Evolutionary conservation across 2,797 vertebrate genomes (phyloP), one percentile per base, ranked within the genome.

Genomic region (Acanthurus lineatus): DNA sequence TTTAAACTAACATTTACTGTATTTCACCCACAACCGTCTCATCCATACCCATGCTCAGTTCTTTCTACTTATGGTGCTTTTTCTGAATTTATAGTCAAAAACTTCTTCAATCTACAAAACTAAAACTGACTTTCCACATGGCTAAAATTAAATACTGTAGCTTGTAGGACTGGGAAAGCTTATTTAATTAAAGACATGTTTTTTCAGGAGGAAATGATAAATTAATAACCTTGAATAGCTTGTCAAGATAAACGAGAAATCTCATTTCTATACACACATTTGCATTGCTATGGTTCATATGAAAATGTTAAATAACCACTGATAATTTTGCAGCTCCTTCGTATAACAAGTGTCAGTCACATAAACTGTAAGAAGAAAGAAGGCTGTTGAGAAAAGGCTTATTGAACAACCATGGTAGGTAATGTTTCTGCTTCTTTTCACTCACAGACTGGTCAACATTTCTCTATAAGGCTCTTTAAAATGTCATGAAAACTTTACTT

Each of bases 161-260:
- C 93, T 95, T 95, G 87, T 91, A 82, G 83, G 84, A 91, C 90
- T 92, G 91, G 86, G 16, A 69, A 68, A 88, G 82, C 85, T 78
- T 90, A 85, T 90, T 76, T 45, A 63, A 64, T 80, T 45, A 72
- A 74, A 72, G 19, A 47, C 44, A 62, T 75, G 56, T 70, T 60
- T 35, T 35, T 66, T 65, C 53, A 82, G 69, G 57, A 72, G 3
- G 9, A 63, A 48, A 4, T 35, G 65, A 67, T 62, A 48, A 65
- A 62, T 63, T 40, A 63, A 75, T 57, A 62, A 79, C 56, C 61
- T 84, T 61, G 73, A 89, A 84, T 77, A 85, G 73, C 81, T 79
- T 82, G 51, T 84, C 88, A 69, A 77, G 81, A 45, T 56, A 69
- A 35, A 83, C 68, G 56, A 83, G 51, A 52, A 78, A 81, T 14